phyloP scores from a whole-genome alignment of 1,140 invertebrate species.

The Eurosta solidaginis region DNA sequence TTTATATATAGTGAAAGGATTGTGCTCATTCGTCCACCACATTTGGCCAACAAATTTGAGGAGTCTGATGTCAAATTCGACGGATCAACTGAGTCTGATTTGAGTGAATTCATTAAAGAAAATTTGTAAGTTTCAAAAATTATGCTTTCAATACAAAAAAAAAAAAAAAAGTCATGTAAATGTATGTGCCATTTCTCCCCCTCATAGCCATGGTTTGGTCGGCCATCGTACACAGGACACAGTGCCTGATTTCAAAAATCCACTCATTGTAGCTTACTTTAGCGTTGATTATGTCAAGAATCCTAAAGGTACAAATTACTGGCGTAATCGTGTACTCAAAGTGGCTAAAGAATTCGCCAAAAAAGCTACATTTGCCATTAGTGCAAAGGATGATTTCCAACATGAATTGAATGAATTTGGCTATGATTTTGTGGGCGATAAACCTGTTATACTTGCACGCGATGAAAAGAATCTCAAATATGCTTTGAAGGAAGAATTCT shows the following conservation, averaged over 20 bases:
- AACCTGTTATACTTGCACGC: conserved; percentile 84
- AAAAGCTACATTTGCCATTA: conserved; percentile 85
- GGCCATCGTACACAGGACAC: conserved; percentile 88
- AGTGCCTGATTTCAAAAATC: conserved; percentile 82
- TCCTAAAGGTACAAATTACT: conserved; percentile 98
- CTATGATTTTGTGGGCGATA: conserved; percentile 85
- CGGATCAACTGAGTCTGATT: conserved; percentile 70
- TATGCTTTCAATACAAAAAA: conserved; percentile 11
- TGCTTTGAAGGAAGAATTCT: conserved; percentile 88
- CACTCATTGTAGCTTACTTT: conserved; percentile 91
- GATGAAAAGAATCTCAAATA: conserved; percentile 88
- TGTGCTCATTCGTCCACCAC: conserved; percentile 86
- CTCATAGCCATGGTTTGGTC: conserved; percentile 86
- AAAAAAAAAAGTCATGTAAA: conserved; percentile 30
- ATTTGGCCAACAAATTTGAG: conserved; percentile 91
- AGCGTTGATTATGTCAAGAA: conserved; percentile 97
- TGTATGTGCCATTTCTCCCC: conserved; percentile 28
- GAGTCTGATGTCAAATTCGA: conserved; percentile 73
- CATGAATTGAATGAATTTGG: conserved; percentile 94
- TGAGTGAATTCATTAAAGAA: conserved; percentile 81
- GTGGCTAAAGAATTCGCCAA: conserved; percentile 85
- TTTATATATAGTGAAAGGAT: conserved; percentile 73
- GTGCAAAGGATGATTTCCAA: conserved; percentile 90
- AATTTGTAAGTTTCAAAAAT: conserved; percentile 75
- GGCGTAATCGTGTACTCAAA: conserved; percentile 96